These are phyloP conservation scores for Amphimallon solstitiale DNA, from an alignment of 2,888 invertebrate genomes.

Conservation along the genomic window DNA sequence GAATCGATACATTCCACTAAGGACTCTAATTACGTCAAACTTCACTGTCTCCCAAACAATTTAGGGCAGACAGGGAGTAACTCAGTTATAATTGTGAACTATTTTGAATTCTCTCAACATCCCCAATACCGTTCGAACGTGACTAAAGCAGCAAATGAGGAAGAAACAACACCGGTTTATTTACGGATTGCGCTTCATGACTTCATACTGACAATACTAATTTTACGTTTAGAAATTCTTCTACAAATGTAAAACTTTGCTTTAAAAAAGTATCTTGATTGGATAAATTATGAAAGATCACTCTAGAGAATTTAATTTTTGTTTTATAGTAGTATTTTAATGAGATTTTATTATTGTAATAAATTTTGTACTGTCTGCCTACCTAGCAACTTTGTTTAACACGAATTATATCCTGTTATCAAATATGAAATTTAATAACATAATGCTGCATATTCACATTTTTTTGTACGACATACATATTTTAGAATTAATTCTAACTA, in stretches of 20 bases:
- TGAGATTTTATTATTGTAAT: too few relatives aligned
- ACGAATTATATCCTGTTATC: too few relatives aligned
- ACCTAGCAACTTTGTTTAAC: too few relatives aligned
- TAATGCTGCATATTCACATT: too few relatives aligned
- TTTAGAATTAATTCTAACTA: too few relatives aligned
- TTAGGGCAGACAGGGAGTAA: constrained; percentile 39
- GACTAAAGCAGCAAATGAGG: constrained; percentile 38
- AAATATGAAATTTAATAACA: too few relatives aligned
- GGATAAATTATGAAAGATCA: too few relatives aligned
- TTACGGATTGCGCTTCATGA: constrained; percentile 43
- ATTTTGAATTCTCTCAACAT: constrained; percentile 42
- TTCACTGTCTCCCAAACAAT: constrained; percentile 36
- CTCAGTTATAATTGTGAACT: constrained; percentile 42
- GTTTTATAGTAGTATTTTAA: too few relatives aligned
- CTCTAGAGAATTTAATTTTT: too few relatives aligned
- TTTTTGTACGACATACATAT: too few relatives aligned
- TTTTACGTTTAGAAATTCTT: constrained; percentile 11
- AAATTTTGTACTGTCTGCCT: too few relatives aligned
- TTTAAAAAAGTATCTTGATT: too few relatives aligned
- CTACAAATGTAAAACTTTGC: not conserved
- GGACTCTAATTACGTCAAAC: constrained; percentile 36
- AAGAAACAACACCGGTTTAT: constrained; percentile 37
- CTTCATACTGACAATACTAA: constrained; percentile 40
- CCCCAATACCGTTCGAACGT: constrained; percentile 41
- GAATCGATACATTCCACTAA: constrained; percentile 37